Conservation (phyloP, 2,797 vertebrate species). For the Crax fasciolata region DNA sequence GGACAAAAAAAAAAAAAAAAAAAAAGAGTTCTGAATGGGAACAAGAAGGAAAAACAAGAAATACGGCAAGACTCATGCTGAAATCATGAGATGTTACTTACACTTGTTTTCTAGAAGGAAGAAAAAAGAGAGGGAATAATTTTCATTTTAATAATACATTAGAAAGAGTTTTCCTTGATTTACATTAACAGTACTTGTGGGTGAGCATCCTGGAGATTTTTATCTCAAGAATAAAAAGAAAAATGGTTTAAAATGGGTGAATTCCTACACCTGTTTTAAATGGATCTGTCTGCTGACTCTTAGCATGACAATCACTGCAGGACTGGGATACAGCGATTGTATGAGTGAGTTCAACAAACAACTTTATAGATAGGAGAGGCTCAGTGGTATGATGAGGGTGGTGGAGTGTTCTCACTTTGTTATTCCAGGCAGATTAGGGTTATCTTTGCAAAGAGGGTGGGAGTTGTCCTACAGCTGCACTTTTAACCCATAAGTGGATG, state of each 20-base stretch:
- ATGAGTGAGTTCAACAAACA: neutral
- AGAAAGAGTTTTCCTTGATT: neutral
- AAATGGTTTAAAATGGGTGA: neutral
- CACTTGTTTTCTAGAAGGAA: neutral
- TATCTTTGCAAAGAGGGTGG: neutral
- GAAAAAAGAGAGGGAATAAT: neutral
- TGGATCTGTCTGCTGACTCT: neutral
- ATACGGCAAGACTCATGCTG: neutral
- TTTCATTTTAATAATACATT: neutral
- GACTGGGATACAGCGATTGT: neutral
- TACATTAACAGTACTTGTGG: neutral
- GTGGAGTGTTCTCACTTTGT: neutral
- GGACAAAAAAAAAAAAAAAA: neutral
- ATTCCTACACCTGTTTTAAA: neutral
- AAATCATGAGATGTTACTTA: neutral
- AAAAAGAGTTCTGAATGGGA: neutral
- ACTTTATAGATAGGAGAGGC: neutral
- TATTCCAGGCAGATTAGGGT: neutral
- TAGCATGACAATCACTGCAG: fast-evolving
- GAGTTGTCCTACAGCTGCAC: neutral
- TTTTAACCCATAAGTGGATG: neutral
- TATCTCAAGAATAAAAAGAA: neutral
- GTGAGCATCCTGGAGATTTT: neutral
- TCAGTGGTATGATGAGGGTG: fast-evolving
- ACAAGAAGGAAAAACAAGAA: neutral